Evolutionary conservation across 2,113 vertebrate genomes (phyloP), one percentile per base, ranked within the genome.

Genomic region (Erinaceus europaeus): DNA sequence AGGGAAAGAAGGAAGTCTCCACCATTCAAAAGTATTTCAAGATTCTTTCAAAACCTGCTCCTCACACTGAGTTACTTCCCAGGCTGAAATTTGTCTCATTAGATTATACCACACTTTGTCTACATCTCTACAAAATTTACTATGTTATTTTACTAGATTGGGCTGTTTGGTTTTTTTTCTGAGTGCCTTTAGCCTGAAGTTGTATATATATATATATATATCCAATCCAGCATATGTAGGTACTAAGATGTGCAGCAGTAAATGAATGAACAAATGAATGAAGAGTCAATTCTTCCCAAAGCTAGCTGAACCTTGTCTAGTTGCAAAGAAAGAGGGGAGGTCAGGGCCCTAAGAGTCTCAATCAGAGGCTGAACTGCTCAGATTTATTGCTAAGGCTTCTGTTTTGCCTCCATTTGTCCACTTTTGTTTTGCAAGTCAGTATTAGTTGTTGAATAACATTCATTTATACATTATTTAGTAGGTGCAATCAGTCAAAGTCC

Each of bases 391-490:
- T 46, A 9, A 50, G 52, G 2, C 55, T 91, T 57, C 38, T 73
- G 55, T 52, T 76, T n/a, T 42, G 61, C 78, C 46, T 88, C 61
- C 84, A 72, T 62, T 81, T 67, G 42, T 34, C 57, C 59, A 40
- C 44, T 53, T 77, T 29, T 87, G 65, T 87, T 82, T 77, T 81
- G 55, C 80, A 61, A 75, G 91, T 87, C 82, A 85, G 64, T 40
- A 71, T 55, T 42, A 46, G 78, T 53, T 82, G 82, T 67, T 72
- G 87, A 90, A 87, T 78, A 74, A 89, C 74, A 38, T 73, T 90
- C 89, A 83, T 67, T 84, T 71, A 87, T 85, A 74, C 81, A 93
- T 89, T 94, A 94, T 90, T 95, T 94, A 92, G 82, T 81, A 90
- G 69, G 44, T 65, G 38, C 65, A 61, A 90, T 94, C 91, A 62